Evolutionary conservation across 35 echinoderm and acorn worm genomes (phyloP).

Genomic region (Apostichopus californicus): DNA sequence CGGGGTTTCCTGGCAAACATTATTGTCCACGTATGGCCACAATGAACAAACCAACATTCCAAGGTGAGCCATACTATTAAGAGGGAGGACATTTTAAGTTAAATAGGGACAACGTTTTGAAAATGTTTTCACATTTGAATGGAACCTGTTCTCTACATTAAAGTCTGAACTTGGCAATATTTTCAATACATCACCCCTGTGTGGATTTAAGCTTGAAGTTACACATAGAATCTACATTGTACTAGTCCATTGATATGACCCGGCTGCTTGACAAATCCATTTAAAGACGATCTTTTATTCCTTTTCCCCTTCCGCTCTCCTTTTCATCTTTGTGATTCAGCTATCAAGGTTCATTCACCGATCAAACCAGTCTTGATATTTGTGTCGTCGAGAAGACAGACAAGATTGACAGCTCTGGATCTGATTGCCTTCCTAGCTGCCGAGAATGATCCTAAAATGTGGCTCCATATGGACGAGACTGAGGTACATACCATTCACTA

Average conservation of each 20-base stretch:
- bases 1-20: slow-evolving; percentile 94
- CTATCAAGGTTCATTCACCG: slow-evolving; percentile 90
- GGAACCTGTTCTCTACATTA: too few species aligned
- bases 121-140: too few species aligned
- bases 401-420: slow-evolving; percentile 92
- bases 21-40: slow-evolving; percentile 99
- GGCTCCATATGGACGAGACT: slow-evolving; percentile 83
- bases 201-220: too few species aligned
- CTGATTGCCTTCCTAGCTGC: slow-evolving; percentile 93
- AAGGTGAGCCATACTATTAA: slow-evolving; percentile 61
- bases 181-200: too few species aligned
- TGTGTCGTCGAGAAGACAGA: slow-evolving; percentile 97
- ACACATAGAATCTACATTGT: too few species aligned
- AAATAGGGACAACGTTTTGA: too few species aligned
- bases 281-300: too few species aligned
- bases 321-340: slow-evolving; percentile 36
- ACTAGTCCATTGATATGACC: too few species aligned
- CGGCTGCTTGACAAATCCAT: too few species aligned
- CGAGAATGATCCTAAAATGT: slow-evolving; percentile 92
- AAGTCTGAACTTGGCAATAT: too few species aligned
- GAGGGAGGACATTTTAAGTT: not conserved
- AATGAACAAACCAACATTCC: slow-evolving; percentile 98
- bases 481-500: slow-evolving; percentile 45
- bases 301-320: too few species aligned
- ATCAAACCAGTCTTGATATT: slow-evolving; percentile 90